These are phyloP conservation scores for Delichon dasypus DNA, from an alignment of 2,797 vertebrate species.

Conservation along the genomic window DNA sequence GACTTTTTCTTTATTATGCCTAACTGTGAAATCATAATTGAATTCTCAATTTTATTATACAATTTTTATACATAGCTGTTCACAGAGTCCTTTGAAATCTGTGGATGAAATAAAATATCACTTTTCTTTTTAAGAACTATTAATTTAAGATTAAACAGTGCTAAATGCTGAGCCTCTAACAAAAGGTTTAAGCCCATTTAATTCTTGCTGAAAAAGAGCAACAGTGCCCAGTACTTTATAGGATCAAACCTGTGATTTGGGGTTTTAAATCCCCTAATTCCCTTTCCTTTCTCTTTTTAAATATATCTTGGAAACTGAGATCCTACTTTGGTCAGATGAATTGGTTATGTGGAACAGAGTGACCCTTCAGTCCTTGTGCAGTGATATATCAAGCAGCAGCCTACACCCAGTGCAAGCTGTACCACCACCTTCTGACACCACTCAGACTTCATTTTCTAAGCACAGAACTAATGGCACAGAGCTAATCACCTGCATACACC, in stretches of 20 bases:
- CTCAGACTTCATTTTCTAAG: background rate
- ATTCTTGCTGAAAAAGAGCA: conserved; percentile 13
- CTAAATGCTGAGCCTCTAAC: conserved; percentile 6
- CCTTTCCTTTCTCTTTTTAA: background rate
- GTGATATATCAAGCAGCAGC: background rate
- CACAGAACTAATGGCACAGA: background rate
- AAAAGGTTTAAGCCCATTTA: conserved; percentile 22
- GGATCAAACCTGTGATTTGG: background rate
- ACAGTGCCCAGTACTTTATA: background rate
- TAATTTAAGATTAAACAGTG: conserved; percentile 35
- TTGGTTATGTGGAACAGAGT: background rate
- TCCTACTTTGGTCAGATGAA: background rate
- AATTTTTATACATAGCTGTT: background rate
- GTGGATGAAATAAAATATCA: conserved; percentile 8
- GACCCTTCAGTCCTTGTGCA: background rate
- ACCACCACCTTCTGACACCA: background rate
- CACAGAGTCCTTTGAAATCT: conserved; percentile 19
- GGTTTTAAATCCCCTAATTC: background rate
- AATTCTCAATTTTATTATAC: background rate
- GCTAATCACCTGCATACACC: background rate
- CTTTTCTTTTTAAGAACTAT: background rate
- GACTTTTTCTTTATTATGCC: background rate
- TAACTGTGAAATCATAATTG: background rate
- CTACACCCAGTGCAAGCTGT: background rate
- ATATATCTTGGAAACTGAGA: background rate